phyloP scores from a whole-genome alignment of 2,797 vertebrate genomes.

The Lepilemur ruficaudatus region DNA sequence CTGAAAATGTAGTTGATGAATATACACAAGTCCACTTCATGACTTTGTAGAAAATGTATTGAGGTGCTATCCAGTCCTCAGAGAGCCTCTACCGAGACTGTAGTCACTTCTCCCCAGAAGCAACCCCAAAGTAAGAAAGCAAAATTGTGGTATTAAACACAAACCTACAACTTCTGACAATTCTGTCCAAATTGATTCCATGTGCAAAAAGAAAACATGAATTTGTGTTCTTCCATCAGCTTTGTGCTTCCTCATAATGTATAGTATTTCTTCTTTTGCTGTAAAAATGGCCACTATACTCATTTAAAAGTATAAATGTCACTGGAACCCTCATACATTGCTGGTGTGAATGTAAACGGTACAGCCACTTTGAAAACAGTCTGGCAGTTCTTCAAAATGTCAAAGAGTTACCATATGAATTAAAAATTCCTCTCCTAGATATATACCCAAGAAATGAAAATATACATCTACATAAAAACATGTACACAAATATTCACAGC shows the following conservation, averaged over 20 bases:
- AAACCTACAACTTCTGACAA: neutral
- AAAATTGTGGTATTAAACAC: neutral
- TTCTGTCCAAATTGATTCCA: neutral
- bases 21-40: neutral
- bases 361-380: neutral
- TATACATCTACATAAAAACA: neutral
- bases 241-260: neutral
- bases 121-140: neutral
- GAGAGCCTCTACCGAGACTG: neutral
- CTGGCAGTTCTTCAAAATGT: neutral
- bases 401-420: neutral
- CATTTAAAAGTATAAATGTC: neutral
- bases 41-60: neutral
- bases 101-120: neutral
- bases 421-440: neutral
- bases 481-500: neutral
- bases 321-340: neutral
- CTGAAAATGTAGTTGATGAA: constrained; percentile 8
- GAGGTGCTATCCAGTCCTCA: neutral
- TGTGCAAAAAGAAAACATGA: neutral
- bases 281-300: neutral
- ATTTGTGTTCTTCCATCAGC: neutral
- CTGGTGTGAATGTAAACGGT: neutral
- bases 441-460: neutral
- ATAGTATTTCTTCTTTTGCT: neutral